Base-by-base conservation (phyloP, 2,113 vertebrate genomes). In the Hiodon tergisus region DNA sequence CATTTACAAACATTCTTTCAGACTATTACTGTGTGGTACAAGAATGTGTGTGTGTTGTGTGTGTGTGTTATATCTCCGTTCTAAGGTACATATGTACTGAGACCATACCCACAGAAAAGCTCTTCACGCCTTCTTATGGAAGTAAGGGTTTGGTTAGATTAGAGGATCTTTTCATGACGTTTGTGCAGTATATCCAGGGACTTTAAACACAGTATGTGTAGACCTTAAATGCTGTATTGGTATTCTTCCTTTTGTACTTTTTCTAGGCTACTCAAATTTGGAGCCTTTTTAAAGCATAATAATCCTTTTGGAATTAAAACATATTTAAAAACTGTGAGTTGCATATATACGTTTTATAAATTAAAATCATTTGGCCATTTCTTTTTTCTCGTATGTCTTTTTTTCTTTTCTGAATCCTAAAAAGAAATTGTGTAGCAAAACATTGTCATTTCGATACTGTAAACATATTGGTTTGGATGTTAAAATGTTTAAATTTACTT, bases 401-500 rank as follows among this genome's bases (percentile, higher is more conserved):
- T 47, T 11, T 68, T 51, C 50, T 68, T 50, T 51, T 67, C 6
- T 6, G 47, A 57, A 59, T 16, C 17, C 17, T 16, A 63, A 3
- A 3, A 63, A 63, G 17, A 3, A 31, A 17, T 53, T 53, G 54
- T 16, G 46, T 50, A 7, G 66, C 52, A 47, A 68, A 14, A 68
- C 52, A 51, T 1, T 53, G n/a, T 6, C 7, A 57, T 70, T 57
- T 70, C 17, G 53, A 55, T 75, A 68, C 55, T 47, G 14, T 67
- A 67, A 67, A 14, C 73, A 75, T 75, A 11, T 48, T 66, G 63
- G 63, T 47, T 67, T 31, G 58, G 53, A 51, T 71, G 14, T 55
- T 6, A 54, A 54, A 63, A 66, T 10, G 2, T 16, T 67, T 59
- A 2, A 66, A 68, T 59, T 59, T 51, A 68, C 65, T 74, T 74